phyloP scores from a whole-genome alignment of 2,113 vertebrate genomes.

The Aphelocoma coerulescens region DNA sequence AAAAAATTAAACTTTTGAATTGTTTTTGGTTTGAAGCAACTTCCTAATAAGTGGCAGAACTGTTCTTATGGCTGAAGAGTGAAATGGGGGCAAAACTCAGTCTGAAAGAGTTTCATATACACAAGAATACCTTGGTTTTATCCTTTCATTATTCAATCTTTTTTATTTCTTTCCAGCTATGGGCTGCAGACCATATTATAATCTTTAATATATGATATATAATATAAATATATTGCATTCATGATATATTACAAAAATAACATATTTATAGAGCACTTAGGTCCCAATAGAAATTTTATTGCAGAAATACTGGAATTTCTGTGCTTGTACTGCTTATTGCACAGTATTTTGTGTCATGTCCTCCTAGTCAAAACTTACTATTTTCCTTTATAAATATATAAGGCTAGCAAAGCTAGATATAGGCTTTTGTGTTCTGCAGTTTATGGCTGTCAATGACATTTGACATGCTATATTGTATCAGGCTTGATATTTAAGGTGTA shows the following conservation, averaged over 20 bases:
- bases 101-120: background rate
- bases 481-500: background rate
- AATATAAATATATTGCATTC: background rate
- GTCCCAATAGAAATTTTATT: background rate
- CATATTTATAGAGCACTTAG: background rate
- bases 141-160: background rate
- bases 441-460: background rate
- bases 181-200: background rate
- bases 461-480: background rate
- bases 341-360: background rate
- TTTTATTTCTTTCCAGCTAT: background rate
- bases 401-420: background rate
- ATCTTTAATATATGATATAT: background rate
- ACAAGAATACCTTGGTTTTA: background rate
- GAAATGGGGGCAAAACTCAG: background rate
- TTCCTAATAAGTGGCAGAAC: background rate
- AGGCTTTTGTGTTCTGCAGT: background rate
- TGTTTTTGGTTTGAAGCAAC: background rate
- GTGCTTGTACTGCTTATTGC: background rate
- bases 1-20: background rate
- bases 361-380: background rate
- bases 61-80: background rate
- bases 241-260: background rate
- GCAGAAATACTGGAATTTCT: background rate
- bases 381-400: background rate